Evolutionary conservation across 2,797 vertebrate genomes (phyloP).

Genomic region (Sebastes matsubarae): DNA sequence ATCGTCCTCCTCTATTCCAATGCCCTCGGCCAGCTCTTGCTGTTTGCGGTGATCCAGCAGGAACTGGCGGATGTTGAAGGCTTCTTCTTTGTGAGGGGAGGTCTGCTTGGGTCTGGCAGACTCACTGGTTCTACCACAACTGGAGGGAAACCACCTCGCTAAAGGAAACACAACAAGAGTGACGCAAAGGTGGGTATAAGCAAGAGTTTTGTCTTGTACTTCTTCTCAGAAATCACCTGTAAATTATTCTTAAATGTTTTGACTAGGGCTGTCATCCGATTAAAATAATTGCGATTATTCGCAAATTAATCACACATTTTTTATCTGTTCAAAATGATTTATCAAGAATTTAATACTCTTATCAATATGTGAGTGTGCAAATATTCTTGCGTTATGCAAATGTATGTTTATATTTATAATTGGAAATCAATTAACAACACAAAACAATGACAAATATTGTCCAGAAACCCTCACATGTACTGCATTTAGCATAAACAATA

Average conservation of each 20-base stretch:
- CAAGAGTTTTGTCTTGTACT: neutral
- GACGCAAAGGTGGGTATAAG: neutral
- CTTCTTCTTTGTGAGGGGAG: constrained; percentile 29
- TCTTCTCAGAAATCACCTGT: neutral
- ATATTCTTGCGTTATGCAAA: too few relatives aligned
- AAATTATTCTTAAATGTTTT: neutral
- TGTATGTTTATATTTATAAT: too few relatives aligned
- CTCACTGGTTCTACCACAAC: neutral
- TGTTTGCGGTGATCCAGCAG: constrained; percentile 86
- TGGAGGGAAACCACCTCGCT: constrained; percentile 89
- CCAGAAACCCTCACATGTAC: too few relatives aligned
- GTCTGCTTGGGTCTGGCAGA: neutral
- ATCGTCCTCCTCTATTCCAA: constrained; percentile 74
- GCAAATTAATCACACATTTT: too few relatives aligned
- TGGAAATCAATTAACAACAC: too few relatives aligned
- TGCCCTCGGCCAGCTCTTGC: constrained; percentile 87
- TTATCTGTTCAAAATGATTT: too few relatives aligned
- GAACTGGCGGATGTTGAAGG: constrained; percentile 80
- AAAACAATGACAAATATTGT: too few relatives aligned
- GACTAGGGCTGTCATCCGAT: neutral
- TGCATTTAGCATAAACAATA: too few relatives aligned
- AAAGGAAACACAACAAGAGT: constrained; percentile 2
- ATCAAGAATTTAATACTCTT: too few relatives aligned
- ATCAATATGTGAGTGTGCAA: too few relatives aligned
- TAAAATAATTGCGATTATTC: too few relatives aligned